Conservation (phyloP, 2,888 invertebrate species). For the Capitulum mitella region DNA sequence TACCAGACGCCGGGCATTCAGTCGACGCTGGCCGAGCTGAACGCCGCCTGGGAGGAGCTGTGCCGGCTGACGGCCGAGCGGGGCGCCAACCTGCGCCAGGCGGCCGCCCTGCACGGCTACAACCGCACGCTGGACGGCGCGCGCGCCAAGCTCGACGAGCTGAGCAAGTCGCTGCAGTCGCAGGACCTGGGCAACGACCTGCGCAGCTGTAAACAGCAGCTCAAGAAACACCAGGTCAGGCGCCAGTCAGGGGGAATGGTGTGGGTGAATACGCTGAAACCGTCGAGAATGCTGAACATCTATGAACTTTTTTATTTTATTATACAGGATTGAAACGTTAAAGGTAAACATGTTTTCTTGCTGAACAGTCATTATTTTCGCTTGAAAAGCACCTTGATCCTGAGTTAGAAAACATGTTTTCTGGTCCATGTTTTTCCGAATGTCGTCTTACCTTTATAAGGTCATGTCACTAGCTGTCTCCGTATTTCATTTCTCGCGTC, state of each 20-base stretch:
- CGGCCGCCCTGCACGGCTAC: slow-evolving; percentile 67
- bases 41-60: slow-evolving; percentile 68
- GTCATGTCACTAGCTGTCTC: too few relatives aligned
- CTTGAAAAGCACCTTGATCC: too few relatives aligned
- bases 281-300: too few relatives aligned
- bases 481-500: too few relatives aligned
- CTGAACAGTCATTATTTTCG: too few relatives aligned
- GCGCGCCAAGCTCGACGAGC: slow-evolving; percentile 72
- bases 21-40: slow-evolving; percentile 59
- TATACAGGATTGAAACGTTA: too few relatives aligned
- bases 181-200: slow-evolving; percentile 60
- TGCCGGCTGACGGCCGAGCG: slow-evolving; percentile 59
- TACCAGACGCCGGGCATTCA: slow-evolving; percentile 60
- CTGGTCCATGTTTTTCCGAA: too few relatives aligned
- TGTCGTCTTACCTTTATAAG: too few relatives aligned
- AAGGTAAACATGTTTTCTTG: too few relatives aligned
- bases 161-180: slow-evolving; percentile 65
- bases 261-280: background rate
- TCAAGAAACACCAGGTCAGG: slow-evolving; percentile 42
- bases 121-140: slow-evolving; percentile 77
- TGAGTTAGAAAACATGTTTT: too few relatives aligned
- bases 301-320: too few relatives aligned
- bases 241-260: background rate
- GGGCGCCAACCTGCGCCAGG: slow-evolving; percentile 74
- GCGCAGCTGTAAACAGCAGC: slow-evolving; percentile 78